Conservation (phyloP, 2,888 invertebrate species). For the Neria commutata region DNA sequence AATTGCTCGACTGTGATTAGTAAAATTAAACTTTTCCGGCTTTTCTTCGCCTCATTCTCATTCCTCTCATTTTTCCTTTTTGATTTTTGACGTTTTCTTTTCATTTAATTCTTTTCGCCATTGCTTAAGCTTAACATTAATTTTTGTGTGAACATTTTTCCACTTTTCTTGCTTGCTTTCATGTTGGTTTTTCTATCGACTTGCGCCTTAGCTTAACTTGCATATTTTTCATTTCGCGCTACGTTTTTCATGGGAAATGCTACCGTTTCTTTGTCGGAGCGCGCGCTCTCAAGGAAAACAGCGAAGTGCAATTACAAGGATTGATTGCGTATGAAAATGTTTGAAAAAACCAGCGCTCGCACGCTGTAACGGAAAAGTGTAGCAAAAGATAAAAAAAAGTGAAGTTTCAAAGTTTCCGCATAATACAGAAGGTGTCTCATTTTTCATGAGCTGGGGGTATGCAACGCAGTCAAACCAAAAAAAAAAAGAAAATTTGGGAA, state of each 20-base stretch:
- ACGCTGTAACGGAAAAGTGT: conserved; percentile 38
- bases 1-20: conserved; percentile 62
- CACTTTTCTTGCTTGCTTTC: conserved; percentile 13
- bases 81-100: conserved; percentile 21
- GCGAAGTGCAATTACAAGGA: conserved; percentile 59
- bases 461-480: no score
- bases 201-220: conserved; percentile 19
- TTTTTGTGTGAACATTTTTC: conserved; percentile 19
- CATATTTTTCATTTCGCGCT: conserved; percentile 53
- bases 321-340: conserved; percentile 59
- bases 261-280: conserved; percentile 24
- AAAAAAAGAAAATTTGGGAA: conserved; percentile 21
- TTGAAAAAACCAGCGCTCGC: no score
- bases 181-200: neutral
- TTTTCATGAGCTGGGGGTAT: conserved; percentile 52
- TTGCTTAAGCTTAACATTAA: conserved; percentile 1
- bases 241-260: conserved; percentile 55
- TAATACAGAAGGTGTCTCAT: conserved; percentile 53
- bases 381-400: conserved; percentile 7
- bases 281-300: conserved; percentile 38
- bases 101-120: conserved; percentile 7
- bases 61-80: conserved; percentile 25
- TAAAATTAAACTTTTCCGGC: conserved; percentile 58
- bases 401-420: conserved; percentile 29
- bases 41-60: conserved; percentile 37